Percentiles rank a stretch among this genome's conserved stretches.
phyloP scores from a whole-genome alignment of 1,140 invertebrate genomes.

The Globodera rostochiensis region DNA sequence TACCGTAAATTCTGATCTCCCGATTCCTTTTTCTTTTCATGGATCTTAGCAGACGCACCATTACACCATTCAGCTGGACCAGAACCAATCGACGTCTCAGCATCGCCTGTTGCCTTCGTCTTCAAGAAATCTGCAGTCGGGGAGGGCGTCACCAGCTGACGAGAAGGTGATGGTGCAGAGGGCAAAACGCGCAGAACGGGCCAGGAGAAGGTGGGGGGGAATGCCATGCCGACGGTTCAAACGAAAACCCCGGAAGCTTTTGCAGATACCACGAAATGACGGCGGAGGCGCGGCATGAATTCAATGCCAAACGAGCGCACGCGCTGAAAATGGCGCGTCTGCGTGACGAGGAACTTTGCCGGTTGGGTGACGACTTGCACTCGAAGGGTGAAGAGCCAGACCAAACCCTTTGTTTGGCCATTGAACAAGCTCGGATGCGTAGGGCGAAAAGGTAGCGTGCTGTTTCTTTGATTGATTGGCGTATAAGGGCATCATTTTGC shows the following conservation, averaged over 20 bases:
- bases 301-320: slow-evolving; percentile 36
- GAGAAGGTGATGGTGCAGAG: slow-evolving; percentile 25
- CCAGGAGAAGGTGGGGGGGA: slow-evolving; percentile 23
- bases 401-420: slow-evolving; percentile 18
- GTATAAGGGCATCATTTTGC: too few relatives aligned
- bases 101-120: slow-evolving; percentile 2
- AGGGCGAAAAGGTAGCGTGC: slow-evolving; percentile 7
- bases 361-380: slow-evolving; percentile 33
- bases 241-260: slow-evolving; percentile 9
- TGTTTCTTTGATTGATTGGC: too few relatives aligned
- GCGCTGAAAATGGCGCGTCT: slow-evolving; percentile 33
- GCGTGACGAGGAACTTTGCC: slow-evolving; percentile 30
- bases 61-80: slow-evolving; percentile 22
- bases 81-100: slow-evolving; percentile 7
- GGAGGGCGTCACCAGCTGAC: slow-evolving; percentile 14
- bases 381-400: slow-evolving; percentile 14
- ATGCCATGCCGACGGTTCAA: background rate
- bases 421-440: slow-evolving; percentile 32
- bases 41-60: slow-evolving; percentile 16
- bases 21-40: background rate
- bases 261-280: slow-evolving; percentile 39
- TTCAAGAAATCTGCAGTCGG: background rate
- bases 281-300: slow-evolving; percentile 36
- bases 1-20: background rate
- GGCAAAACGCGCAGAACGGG: slow-evolving; percentile 35